A percentile compares a stretch with the other conserved stretches of the same genome.
Conservation (phyloP, 2,888 invertebrate genomes). For the Meteorus colon region DNA sequence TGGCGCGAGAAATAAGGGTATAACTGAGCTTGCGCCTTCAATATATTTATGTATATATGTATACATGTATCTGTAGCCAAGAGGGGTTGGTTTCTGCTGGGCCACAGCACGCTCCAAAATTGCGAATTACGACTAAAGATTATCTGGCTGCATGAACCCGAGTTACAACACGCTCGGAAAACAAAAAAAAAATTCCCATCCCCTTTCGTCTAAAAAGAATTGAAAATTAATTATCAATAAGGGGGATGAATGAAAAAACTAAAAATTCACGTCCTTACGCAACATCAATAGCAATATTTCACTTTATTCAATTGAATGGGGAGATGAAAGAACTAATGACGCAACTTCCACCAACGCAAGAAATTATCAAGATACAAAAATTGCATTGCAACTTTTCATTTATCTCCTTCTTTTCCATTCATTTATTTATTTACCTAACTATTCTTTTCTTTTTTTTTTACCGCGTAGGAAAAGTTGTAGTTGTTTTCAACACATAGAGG, state of each 20-base stretch:
- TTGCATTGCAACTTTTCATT: background rate
- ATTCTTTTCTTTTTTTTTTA: constrained; percentile 28
- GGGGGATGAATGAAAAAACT: background rate
- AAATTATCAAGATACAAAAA: background rate
- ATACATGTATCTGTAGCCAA: background rate
- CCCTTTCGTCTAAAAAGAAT: constrained; percentile 35
- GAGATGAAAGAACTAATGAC: background rate
- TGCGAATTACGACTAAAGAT: constrained; percentile 58
- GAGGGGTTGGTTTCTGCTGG: constrained; percentile 35
- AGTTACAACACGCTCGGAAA: constrained; percentile 25
- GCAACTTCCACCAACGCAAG: background rate
- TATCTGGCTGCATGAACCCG: constrained; percentile 64
- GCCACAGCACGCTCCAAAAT: constrained; percentile 52
- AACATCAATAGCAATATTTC: no score
- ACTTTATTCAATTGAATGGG: background rate
- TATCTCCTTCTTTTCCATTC: no score
- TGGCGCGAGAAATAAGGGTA: constrained; percentile 68
- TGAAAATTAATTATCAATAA: constrained; percentile 10
- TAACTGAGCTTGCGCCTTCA: constrained; percentile 55
- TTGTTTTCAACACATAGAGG: constrained; percentile 38
- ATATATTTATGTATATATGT: background rate
- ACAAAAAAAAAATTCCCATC: constrained; percentile 40
- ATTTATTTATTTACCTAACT: background rate
- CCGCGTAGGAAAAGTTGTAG: constrained; percentile 43
- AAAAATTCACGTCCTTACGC: background rate